Conservation (phyloP, 2,797 vertebrate species). For the Holocentrus rufus region DNA sequence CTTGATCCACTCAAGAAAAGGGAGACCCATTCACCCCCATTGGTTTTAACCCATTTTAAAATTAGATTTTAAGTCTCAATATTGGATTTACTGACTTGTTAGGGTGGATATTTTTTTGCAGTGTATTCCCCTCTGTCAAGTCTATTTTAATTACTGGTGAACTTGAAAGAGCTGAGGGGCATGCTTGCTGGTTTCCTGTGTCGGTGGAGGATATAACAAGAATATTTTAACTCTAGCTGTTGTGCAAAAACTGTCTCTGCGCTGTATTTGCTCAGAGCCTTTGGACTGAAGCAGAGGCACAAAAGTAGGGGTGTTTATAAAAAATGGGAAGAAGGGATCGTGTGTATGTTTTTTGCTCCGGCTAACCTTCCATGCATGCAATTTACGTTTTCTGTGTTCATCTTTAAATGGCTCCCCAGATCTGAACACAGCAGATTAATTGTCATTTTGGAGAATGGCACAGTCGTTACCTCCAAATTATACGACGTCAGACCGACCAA, state of each 20-base stretch:
- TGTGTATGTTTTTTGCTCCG: constrained; percentile 28
- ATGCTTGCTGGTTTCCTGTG: constrained; percentile 21
- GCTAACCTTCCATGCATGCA: constrained; percentile 20
- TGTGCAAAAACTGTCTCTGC: not conserved
- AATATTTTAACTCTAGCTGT: constrained; percentile 15
- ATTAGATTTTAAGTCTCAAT: no score
- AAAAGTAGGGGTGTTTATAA: constrained; percentile 22
- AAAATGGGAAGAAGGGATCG: not conserved
- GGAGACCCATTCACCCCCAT: no score
- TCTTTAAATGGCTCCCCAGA: constrained; percentile 42
- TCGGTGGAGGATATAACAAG: constrained; percentile 7
- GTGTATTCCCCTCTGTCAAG: constrained; percentile 2
- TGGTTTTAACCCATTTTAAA: no score
- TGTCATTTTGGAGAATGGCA: constrained; percentile 50
- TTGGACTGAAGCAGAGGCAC: constrained; percentile 25
- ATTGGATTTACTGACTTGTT: not conserved
- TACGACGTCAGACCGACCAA: not conserved
- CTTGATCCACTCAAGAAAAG: not conserved
- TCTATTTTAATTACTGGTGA: constrained; percentile 25
- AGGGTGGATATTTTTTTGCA: not conserved
- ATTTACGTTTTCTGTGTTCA: constrained; percentile 41
- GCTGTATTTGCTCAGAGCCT: constrained; percentile 1
- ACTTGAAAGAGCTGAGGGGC: constrained; percentile 11
- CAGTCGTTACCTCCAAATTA: constrained; percentile 29
- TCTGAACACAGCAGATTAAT: constrained; percentile 41